Conservation (phyloP, 2,888 invertebrate species). For the Polia nebulosa region DNA sequence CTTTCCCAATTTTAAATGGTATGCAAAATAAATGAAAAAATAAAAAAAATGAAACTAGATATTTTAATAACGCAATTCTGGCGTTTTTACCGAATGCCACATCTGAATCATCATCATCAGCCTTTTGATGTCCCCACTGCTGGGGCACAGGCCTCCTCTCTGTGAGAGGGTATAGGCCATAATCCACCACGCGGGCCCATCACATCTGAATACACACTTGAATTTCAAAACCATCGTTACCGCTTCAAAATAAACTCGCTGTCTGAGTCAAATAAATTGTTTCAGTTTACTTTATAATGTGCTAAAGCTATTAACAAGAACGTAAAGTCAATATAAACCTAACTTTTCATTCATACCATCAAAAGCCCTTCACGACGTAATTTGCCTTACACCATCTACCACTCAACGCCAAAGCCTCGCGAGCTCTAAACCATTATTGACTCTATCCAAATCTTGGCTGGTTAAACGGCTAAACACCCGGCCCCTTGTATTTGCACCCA, state of each 20-base stretch:
- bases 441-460: slow-evolving; percentile 60
- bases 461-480: slow-evolving; percentile 66
- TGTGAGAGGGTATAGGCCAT: no score
- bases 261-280: no score
- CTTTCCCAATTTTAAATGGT: no score
- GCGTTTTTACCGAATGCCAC: background rate
- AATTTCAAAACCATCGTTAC: background rate
- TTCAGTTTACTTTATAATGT: background rate
- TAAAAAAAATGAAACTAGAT: no score
- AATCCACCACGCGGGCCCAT: no score
- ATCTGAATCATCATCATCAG: no score
- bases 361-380: slow-evolving; percentile 18
- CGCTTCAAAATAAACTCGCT: background rate
- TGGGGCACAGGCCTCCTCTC: no score
- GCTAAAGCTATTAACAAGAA: background rate
- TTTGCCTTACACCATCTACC: slow-evolving; percentile 9
- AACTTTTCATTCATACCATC: background rate
- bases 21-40: no score
- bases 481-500: slow-evolving; percentile 69
- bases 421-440: slow-evolving; percentile 50
- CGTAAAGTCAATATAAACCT: slow-evolving; percentile 17
- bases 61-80: background rate
- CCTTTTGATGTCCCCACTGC: no score
- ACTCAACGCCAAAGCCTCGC: slow-evolving; percentile 28
- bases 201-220: no score